Conservation (phyloP, 1,140 invertebrate species). For the Cotesia chilonis region DNA sequence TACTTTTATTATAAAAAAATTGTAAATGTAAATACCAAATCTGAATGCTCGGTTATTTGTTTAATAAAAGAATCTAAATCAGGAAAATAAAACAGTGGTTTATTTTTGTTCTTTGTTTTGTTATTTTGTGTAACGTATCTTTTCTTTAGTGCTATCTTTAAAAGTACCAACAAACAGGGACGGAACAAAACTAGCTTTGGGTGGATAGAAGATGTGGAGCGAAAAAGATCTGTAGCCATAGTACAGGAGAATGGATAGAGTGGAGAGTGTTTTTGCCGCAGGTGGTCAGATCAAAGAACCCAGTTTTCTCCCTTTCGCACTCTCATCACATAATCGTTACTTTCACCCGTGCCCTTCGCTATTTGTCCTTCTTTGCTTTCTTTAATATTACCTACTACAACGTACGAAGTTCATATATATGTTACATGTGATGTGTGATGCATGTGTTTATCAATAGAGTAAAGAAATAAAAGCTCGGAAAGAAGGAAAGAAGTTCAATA, state of each 20-base stretch:
- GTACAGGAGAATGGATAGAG: slow-evolving; percentile 21
- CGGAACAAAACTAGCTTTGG: not conserved
- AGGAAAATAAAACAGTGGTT: not conserved
- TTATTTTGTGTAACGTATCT: not conserved
- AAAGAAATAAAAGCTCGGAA: no score
- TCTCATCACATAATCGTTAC: slow-evolving; percentile 10
- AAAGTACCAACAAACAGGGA: slow-evolving; percentile 8
- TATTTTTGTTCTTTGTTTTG: not conserved
- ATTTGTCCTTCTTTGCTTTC: not conserved
- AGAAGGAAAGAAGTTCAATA: not conserved
- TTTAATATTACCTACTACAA: not conserved
- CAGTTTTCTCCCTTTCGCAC: slow-evolving; percentile 28
- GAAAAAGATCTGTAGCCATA: slow-evolving; percentile 4
- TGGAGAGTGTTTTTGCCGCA: slow-evolving; percentile 35
- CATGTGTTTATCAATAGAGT: no score
- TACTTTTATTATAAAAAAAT: not conserved
- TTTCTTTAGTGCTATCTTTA: not conserved
- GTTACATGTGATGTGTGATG: no score
- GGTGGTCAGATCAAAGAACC: slow-evolving; percentile 43
- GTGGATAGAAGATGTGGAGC: not conserved
- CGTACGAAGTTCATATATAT: no score
- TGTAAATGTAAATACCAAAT: not conserved
- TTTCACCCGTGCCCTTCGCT: not conserved
- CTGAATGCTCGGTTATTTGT: not conserved
- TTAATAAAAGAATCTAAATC: not conserved